Evolutionary conservation across 1,140 invertebrate species (phyloP).

Genomic region (Cydia splendana): DNA sequence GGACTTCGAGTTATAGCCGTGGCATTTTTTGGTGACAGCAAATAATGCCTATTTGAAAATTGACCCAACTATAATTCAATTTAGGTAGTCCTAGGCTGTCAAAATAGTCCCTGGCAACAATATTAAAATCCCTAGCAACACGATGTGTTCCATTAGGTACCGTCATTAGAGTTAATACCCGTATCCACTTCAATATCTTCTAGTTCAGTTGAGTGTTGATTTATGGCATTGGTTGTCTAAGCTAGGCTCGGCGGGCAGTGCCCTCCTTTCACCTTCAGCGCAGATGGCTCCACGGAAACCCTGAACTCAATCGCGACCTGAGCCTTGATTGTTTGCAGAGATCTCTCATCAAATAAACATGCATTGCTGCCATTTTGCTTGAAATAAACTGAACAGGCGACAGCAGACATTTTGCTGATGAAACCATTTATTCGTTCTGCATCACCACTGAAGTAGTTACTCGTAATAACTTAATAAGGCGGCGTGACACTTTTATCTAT

Average conservation of each 20-base stretch:
- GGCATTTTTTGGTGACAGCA: too few relatives aligned
- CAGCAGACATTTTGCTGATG: too few relatives aligned
- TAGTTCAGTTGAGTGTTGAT: slow-evolving; percentile 27
- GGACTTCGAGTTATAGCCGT: too few relatives aligned
- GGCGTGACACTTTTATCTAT: neutral
- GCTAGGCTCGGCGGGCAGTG: slow-evolving; percentile 41
- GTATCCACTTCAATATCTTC: neutral
- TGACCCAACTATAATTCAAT: too few relatives aligned
- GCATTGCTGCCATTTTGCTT: neutral
- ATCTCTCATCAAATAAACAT: neutral
- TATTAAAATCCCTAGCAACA: neutral
- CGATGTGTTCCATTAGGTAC: neutral
- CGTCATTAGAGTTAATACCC: neutral
- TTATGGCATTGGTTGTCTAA: slow-evolving; percentile 33
- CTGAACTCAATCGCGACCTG: slow-evolving; percentile 47
- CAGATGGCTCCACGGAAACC: slow-evolving; percentile 40
- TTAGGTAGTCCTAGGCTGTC: neutral
- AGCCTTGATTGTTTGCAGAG: slow-evolving; percentile 34
- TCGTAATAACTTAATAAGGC: too few relatives aligned
- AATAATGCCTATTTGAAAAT: too few relatives aligned
- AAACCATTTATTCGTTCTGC: too few relatives aligned
- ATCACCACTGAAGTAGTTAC: too few relatives aligned
- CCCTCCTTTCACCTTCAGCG: slow-evolving; percentile 50
- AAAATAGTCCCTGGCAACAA: neutral
- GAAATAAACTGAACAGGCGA: neutral